Conservation (phyloP, 2,797 vertebrate genomes). For the Taenioides sp. region DNA sequence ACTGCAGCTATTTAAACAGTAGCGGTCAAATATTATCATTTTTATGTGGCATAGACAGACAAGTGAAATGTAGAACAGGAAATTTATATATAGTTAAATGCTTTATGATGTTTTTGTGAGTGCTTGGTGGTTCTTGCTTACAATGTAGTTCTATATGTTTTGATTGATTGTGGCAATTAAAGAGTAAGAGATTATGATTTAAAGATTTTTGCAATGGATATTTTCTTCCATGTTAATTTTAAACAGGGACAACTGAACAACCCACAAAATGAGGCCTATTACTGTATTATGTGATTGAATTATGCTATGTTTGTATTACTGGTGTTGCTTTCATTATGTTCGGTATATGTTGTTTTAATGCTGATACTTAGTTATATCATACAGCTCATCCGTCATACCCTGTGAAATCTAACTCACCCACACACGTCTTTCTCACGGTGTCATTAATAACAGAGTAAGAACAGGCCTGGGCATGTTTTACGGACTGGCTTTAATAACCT, state of each 20-base stretch:
- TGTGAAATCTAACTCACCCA: not conserved
- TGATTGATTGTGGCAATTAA: not conserved
- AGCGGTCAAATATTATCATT: not conserved
- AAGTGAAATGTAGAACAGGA: not conserved
- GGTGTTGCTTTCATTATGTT: not conserved
- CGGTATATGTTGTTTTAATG: not conserved
- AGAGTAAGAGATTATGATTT: not conserved
- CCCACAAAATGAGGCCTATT: not conserved
- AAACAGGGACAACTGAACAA: too few relatives aligned
- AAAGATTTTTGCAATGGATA: not conserved
- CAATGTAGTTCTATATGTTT: not conserved
- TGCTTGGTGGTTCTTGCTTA: too few relatives aligned
- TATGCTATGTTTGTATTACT: not conserved
- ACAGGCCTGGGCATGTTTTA: not conserved
- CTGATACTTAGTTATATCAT: not conserved
- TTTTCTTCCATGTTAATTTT: too few relatives aligned
- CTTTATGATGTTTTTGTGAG: too few relatives aligned
- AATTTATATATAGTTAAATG: too few relatives aligned
- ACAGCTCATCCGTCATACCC: not conserved
- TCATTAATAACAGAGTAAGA: not conserved
- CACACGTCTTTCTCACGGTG: slow-evolving; percentile 7
- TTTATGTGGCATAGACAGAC: not conserved
- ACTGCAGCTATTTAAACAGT: not conserved
- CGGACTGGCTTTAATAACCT: not conserved
- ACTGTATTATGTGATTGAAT: not conserved